phyloP scores from a whole-genome alignment of 1,140 invertebrate species.

The Drosophila bifasciata region DNA sequence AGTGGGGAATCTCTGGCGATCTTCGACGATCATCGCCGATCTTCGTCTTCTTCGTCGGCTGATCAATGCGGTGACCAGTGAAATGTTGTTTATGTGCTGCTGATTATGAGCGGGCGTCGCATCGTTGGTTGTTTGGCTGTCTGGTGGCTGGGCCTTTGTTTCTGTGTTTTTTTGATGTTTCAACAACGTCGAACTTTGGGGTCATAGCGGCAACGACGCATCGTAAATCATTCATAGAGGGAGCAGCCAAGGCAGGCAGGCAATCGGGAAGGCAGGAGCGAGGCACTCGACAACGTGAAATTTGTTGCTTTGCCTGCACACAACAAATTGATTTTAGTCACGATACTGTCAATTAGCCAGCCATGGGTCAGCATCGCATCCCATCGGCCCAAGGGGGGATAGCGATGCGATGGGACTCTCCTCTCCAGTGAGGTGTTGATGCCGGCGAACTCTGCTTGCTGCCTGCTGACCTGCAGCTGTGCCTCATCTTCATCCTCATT shows the following conservation, averaged over 20 bases:
- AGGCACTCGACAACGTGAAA: constrained; percentile 66
- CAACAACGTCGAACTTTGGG: constrained; percentile 79
- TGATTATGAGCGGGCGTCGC: constrained; percentile 79
- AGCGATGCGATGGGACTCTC: not conserved
- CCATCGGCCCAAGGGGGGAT: constrained; percentile 5
- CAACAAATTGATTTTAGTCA: constrained; percentile 83
- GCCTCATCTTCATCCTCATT: constrained; percentile 16
- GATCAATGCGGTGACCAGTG: constrained; percentile 67
- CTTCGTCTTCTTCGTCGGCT: constrained; percentile 41
- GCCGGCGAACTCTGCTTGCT: constrained; percentile 58
- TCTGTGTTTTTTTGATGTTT: constrained; percentile 74
- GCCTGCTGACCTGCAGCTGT: constrained; percentile 59
- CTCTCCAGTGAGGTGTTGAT: constrained; percentile 66
- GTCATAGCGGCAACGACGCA: constrained; percentile 75
- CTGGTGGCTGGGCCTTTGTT: constrained; percentile 65
- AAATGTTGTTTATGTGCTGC: constrained; percentile 80
- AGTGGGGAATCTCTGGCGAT: constrained; percentile 58
- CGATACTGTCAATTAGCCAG: constrained; percentile 81
- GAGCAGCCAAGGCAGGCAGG: constrained; percentile 21
- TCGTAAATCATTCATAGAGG: constrained; percentile 82
- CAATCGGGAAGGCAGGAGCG: constrained; percentile 8
- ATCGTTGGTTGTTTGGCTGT: constrained; percentile 1
- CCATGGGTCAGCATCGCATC: constrained; percentile 64
- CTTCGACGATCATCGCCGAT: constrained; percentile 39
- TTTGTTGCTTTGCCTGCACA: constrained; percentile 78